Base-by-base conservation (phyloP, 1,140 invertebrate genomes). In the Luehdorfia chinensis region DNA sequence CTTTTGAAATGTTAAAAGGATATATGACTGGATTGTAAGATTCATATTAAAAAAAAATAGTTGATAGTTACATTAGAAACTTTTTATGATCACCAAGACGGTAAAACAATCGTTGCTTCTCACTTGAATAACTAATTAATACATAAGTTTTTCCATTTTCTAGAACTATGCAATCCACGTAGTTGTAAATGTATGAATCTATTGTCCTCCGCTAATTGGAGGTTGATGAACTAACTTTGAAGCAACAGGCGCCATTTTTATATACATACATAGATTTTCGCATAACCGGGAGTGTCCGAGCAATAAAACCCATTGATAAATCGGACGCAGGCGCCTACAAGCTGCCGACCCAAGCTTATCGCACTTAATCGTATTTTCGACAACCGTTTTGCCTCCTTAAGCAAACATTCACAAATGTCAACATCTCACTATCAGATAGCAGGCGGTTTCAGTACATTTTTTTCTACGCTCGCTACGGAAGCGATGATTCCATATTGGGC, bases 381-480 rank as follows among this genome's bases (percentile, higher is more conserved):
- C 79, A 84, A 78, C 83, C 83, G 83, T 83, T 83, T 80, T 66
- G 75, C 66, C 67, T 75, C 70, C 75, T 69, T 84, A 58, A 64
- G 77, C 76, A 73, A 84, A 85, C 76, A 80, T 59, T 34, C 67
- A 69, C 66, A 64, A 67, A 69, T 75, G 75, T 85, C 79, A 81
- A 85, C 67, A 85, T 51, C 61, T 66, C 55, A 55, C 53, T 81
- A 83, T 80, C 76, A 61, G 80, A 76, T 83, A 81, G 52, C 63
- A 55, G 63, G 60, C 59, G 63, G 65, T 74, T 63, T 56, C 50
- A 51, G 34, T 37, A 37, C 18, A 21, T 19, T 59, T 69, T 72
- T 73, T 81, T n/a, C n/a, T 75, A 41, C 44, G 44, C 36, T 47
- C 34, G 41, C 34, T 52, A 60, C 59, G 59, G 62, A 63, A 72